phyloP scores from a whole-genome alignment of 2,888 invertebrate species.

The Polietes domitor region DNA sequence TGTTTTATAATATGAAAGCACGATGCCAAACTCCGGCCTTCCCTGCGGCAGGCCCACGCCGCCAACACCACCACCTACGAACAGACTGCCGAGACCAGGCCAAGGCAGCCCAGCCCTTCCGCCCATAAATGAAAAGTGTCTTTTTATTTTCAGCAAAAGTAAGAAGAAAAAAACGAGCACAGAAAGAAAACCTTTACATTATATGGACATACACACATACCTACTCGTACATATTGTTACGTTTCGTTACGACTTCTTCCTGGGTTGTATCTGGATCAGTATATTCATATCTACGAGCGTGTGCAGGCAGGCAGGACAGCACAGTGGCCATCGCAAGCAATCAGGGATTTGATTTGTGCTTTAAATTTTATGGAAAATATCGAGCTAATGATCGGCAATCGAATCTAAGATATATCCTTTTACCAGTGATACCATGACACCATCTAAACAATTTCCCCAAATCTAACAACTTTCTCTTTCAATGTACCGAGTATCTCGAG shows the following conservation, averaged over 20 bases:
- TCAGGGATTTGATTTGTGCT: no score
- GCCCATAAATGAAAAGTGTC: constrained; percentile 41
- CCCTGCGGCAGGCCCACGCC: not conserved
- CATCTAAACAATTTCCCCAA: no score
- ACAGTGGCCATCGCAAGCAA: no score
- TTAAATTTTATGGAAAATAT: no score
- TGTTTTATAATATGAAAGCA: constrained; percentile 47
- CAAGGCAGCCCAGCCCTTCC: constrained; percentile 29
- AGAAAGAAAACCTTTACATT: constrained; percentile 35
- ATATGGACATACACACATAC: no score
- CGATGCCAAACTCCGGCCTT: constrained; percentile 19
- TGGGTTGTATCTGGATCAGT: constrained; percentile 40
- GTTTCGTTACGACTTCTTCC: constrained; percentile 31
- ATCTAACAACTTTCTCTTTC: no score
- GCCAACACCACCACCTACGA: not conserved
- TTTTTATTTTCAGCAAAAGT: constrained; percentile 34
- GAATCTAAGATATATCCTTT: no score
- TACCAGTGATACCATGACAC: no score
- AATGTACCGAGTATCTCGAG: no score
- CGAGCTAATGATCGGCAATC: no score
- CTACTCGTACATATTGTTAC: constrained; percentile 30
- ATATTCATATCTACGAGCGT: constrained; percentile 45
- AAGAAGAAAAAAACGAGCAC: not conserved
- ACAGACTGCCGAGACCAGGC: not conserved
- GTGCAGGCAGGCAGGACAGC: not conserved